phyloP scores from a whole-genome alignment of 2,797 vertebrate species.

The Lagorchestes hirsutus region DNA sequence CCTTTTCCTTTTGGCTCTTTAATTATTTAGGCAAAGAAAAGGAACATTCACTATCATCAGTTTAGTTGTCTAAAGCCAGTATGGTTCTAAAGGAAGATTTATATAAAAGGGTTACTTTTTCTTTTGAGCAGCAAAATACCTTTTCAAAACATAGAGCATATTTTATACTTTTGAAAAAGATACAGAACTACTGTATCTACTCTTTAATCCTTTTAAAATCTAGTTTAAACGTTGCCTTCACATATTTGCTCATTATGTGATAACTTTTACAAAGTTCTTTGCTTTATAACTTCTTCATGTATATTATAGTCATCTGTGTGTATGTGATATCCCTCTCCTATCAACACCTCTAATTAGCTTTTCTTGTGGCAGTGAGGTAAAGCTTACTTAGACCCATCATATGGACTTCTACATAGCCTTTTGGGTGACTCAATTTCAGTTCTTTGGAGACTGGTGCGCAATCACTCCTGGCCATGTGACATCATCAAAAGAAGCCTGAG shows the following conservation, averaged over 20 bases:
- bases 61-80: neutral
- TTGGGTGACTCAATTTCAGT: neutral
- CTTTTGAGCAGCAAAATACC: neutral
- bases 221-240: neutral
- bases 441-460: neutral
- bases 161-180: neutral
- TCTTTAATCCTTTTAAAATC: neutral
- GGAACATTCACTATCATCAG: neutral
- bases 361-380: neutral
- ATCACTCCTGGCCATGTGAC: neutral
- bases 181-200: neutral
- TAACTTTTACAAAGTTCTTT: neutral
- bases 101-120: neutral
- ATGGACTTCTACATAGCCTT: neutral
- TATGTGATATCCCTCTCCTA: neutral
- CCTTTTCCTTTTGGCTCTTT: neutral
- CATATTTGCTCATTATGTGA: neutral
- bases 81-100: neutral
- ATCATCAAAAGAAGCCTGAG: neutral
- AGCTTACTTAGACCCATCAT: neutral
- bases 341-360: neutral
- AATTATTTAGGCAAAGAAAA: neutral
- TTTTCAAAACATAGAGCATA: neutral
- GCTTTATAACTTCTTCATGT: neutral
- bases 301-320: no score